A percentile compares a stretch with the other conserved stretches of the same genome.
Evolutionary conservation across 2,113 vertebrate species (phyloP).

Genomic region (Engraulis encrasicolus): DNA sequence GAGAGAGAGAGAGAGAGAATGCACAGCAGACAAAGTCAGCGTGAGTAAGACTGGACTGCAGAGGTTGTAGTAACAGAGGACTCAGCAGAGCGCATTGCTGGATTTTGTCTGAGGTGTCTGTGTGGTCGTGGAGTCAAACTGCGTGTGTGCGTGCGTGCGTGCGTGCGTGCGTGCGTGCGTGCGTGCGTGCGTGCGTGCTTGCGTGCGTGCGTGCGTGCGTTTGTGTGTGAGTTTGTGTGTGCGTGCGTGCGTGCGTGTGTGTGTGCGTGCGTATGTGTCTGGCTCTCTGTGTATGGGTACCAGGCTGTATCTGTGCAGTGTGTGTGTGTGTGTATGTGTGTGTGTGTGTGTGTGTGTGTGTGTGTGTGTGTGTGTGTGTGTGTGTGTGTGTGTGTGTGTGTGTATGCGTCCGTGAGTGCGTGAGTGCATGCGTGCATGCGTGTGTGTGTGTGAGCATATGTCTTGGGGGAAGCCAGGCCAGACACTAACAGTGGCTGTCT

Average conservation of each 20-base stretch:
- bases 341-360: no score
- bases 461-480: no score
- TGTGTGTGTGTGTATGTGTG: conserved; percentile 38
- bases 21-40: background rate
- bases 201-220: no score
- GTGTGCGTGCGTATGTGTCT: no score
- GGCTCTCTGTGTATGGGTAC: conserved; percentile 35
- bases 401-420: background rate
- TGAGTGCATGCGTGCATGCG: no score
- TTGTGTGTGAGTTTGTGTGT: no score
- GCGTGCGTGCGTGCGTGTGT: no score
- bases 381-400: conserved; percentile 25
- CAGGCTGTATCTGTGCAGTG: conserved; percentile 23
- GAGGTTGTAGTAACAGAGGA: background rate
- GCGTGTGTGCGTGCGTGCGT: conserved; percentile 36
- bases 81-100: background rate
- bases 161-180: no score
- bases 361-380: no score
- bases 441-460: no score
- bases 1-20: background rate
- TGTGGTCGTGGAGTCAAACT: conserved; percentile 54
- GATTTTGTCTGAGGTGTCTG: background rate
- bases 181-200: no score
- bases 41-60: background rate
- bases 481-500: no score